These are phyloP conservation scores for Microplitis mediator DNA, from an alignment of 1,140 invertebrate species.

Conservation along the genomic window DNA sequence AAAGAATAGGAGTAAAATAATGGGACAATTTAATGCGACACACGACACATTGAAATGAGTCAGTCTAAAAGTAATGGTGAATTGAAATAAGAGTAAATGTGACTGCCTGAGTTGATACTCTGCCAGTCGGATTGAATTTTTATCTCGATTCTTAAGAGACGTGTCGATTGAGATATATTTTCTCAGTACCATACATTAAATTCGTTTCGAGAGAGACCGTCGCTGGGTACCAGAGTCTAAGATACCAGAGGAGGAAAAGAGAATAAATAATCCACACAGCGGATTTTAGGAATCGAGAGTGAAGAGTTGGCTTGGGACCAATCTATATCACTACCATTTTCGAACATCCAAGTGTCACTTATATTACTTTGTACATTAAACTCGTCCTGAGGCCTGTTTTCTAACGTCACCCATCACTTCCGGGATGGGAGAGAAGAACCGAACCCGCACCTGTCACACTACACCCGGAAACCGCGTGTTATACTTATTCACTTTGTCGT, in stretches of 20 bases:
- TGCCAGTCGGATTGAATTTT: slow-evolving; percentile 1
- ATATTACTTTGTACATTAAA: slow-evolving; percentile 27
- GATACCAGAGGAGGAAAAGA: neutral
- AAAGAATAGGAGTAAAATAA: too few relatives aligned
- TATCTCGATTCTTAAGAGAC: neutral
- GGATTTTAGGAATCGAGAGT: neutral
- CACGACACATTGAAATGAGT: too few relatives aligned
- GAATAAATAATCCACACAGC: neutral
- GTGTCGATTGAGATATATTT: slow-evolving; percentile 6
- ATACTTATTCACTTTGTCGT: neutral
- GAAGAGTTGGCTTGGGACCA: slow-evolving; percentile 50
- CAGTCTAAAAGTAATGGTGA: neutral
- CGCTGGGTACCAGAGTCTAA: neutral
- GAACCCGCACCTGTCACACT: too few relatives aligned
- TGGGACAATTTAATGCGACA: too few relatives aligned
- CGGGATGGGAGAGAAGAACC: slow-evolving; percentile 22
- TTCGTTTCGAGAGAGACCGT: too few relatives aligned
- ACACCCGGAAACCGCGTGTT: too few relatives aligned
- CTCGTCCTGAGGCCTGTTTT: slow-evolving; percentile 49
- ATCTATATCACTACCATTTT: slow-evolving; percentile 29
- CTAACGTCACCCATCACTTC: slow-evolving; percentile 46
- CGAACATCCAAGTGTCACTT: slow-evolving; percentile 7
- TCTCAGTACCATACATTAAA: neutral
- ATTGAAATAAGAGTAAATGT: neutral
- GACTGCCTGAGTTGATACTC: neutral